Percentiles rank a stretch among this genome's conserved stretches.
phyloP scores from a whole-genome alignment of 1,140 invertebrate species.

The Piezodorus guildinii region DNA sequence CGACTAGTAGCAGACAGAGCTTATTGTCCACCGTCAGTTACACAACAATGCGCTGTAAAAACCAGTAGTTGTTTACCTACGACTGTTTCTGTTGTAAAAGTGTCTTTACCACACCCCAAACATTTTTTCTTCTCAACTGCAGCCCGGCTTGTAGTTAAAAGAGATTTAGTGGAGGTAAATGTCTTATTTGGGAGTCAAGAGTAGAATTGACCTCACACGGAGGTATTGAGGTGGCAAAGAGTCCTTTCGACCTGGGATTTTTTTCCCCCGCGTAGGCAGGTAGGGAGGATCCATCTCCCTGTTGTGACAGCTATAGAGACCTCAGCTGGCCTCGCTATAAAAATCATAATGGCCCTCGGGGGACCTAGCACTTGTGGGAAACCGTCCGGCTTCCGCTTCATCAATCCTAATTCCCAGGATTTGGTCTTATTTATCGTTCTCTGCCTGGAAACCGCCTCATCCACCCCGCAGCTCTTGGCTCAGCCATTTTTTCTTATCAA shows the following conservation, averaged over 20 bases:
- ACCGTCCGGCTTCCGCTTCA: neutral
- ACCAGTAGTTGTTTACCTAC: too few species aligned
- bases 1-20: too few species aligned
- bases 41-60: too few species aligned
- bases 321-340: slow-evolving; percentile 1
- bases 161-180: slow-evolving; percentile 7
- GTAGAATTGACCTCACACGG: neutral
- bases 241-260: neutral
- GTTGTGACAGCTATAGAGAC: slow-evolving; percentile 8
- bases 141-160: neutral
- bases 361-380: slow-evolving; percentile 1
- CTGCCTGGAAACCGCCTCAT: too few species aligned
- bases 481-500: too few species aligned
- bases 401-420: too few species aligned
- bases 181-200: neutral
- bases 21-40: too few species aligned
- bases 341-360: neutral
- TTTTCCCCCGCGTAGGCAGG: neutral
- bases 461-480: too few species aligned
- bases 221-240: too few species aligned
- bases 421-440: too few species aligned
- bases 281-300: slow-evolving; percentile 5
- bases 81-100: too few species aligned
- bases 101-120: too few species aligned
- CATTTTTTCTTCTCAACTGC: neutral